These are phyloP conservation scores for Drosophila guanche DNA, from an alignment of 1,140 invertebrate genomes.

Conservation along the genomic window DNA sequence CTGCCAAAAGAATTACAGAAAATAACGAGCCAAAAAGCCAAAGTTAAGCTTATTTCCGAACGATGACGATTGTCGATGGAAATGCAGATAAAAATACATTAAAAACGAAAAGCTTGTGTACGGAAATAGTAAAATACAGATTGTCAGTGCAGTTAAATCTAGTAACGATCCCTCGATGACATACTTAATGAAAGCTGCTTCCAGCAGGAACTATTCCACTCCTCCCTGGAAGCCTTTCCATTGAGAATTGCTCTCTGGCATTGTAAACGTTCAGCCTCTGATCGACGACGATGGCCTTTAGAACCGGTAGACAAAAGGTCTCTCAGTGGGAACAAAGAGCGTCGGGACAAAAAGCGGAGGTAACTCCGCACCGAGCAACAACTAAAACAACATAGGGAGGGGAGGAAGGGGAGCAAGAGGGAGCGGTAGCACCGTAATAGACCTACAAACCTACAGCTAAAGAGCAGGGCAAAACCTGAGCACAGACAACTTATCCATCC, in stretches of 20 bases:
- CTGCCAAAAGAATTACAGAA: slow-evolving; percentile 39
- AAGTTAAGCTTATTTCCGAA: not conserved
- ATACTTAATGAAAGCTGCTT: slow-evolving; percentile 18
- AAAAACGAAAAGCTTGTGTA: too few species aligned
- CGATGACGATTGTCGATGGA: not conserved
- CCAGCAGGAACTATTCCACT: slow-evolving; percentile 8
- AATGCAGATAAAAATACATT: too few species aligned
- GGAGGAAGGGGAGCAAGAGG: not conserved
- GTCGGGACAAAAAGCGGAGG: slow-evolving; percentile 44
- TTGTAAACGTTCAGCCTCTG: slow-evolving; percentile 53
- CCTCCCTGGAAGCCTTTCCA: too few species aligned
- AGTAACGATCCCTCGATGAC: not conserved
- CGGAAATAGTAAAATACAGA: too few species aligned
- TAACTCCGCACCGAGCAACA: slow-evolving; percentile 8
- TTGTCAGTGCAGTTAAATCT: too few species aligned
- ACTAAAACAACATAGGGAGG: slow-evolving; percentile 7
- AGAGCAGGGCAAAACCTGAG: slow-evolving; percentile 32
- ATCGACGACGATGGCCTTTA: slow-evolving; percentile 59
- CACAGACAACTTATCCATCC: slow-evolving; percentile 43
- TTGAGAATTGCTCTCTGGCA: not conserved
- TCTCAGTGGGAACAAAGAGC: slow-evolving; percentile 54
- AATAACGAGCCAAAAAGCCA: slow-evolving; percentile 31
- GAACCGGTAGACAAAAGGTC: slow-evolving; percentile 66
- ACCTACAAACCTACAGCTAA: slow-evolving; percentile 68
- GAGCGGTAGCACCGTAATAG: slow-evolving; percentile 61